A percentile compares a stretch with the other conserved stretches of the same genome.
These are phyloP conservation scores for Caenorhabditis becei DNA, from an alignment of 2,888 invertebrate species.

Conservation along the genomic window DNA sequence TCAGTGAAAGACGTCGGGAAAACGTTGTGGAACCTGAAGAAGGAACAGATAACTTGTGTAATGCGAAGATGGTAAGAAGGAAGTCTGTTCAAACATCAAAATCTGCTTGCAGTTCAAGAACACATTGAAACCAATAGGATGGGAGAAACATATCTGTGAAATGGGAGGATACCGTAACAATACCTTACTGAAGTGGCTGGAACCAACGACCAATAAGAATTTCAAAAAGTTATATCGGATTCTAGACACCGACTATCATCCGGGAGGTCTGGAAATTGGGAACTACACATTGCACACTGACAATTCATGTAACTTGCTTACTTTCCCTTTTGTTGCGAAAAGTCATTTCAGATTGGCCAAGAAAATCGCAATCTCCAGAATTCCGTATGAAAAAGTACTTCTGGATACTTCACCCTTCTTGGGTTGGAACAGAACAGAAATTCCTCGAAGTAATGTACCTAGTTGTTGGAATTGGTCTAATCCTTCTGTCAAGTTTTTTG, in stretches of 20 bases:
- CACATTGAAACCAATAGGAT: constrained; percentile 46
- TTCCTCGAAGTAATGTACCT: constrained; percentile 54
- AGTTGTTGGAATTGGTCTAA: constrained; percentile 42
- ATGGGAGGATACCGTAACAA: constrained; percentile 59
- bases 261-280: constrained; percentile 25
- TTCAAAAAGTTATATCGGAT: constrained; percentile 56
- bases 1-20: constrained; percentile 15
- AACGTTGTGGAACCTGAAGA: constrained; percentile 29
- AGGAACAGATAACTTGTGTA: constrained; percentile 29
- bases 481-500: constrained; percentile 15
- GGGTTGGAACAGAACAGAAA: constrained; percentile 52
- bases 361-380: neutral
- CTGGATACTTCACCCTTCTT: constrained; percentile 57
- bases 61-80: constrained; percentile 35
- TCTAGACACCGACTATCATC: constrained; percentile 19
- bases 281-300: constrained; percentile 29
- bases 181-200: constrained; percentile 50
- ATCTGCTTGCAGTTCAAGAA: constrained; percentile 47
- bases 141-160: constrained; percentile 56
- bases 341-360: constrained; percentile 39
- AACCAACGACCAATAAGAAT: constrained; percentile 31
- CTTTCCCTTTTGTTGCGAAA: neutral
- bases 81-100: neutral
- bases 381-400: constrained; percentile 47
- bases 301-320: constrained; percentile 38